Conservation (phyloP, 92 coral and sea anemone species). For the Pocillopora grandis region DNA sequence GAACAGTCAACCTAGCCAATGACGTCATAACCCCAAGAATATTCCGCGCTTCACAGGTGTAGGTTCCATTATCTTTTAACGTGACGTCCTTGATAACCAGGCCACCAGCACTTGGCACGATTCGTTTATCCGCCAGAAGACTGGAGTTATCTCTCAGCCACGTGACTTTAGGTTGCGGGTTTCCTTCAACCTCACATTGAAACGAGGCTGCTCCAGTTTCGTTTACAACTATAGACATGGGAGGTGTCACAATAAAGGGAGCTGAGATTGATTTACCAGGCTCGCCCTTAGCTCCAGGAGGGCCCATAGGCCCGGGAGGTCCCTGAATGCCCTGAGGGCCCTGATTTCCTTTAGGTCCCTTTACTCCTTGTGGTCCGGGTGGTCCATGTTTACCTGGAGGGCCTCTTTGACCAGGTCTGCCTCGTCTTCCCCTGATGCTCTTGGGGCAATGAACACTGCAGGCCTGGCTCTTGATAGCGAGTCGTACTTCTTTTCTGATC, state of each 20-base stretch:
- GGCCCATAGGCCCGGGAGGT: slow-evolving; percentile 56
- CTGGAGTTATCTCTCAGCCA: slow-evolving; percentile 40
- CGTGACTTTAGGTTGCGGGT: slow-evolving; percentile 62
- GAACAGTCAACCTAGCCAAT: slow-evolving; percentile 52
- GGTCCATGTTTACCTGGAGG: slow-evolving; percentile 56
- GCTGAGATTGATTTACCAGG: slow-evolving; percentile 58
- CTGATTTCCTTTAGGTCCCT: slow-evolving; percentile 35
- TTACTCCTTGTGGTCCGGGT: slow-evolving; percentile 51
- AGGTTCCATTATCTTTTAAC: slow-evolving; percentile 48
- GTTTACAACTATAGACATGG: slow-evolving; percentile 40
- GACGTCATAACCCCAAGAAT: slow-evolving; percentile 53
- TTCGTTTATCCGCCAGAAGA: slow-evolving; percentile 31
- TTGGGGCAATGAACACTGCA: background rate
- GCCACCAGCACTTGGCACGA: slow-evolving; percentile 26
- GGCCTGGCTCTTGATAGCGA: background rate
- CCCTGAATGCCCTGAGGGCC: slow-evolving; percentile 64
- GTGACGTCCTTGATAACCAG: slow-evolving; percentile 43
- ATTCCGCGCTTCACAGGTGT: slow-evolving; percentile 61
- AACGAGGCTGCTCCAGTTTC: slow-evolving; percentile 45
- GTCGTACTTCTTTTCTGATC: background rate
- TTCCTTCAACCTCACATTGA: slow-evolving; percentile 58
- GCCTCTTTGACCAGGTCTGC: slow-evolving; percentile 12
- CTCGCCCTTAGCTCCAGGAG: slow-evolving; percentile 57
- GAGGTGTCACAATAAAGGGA: slow-evolving; percentile 47
- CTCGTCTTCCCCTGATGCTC: slow-evolving; percentile 12